phyloP scores from a whole-genome alignment of 1,140 invertebrate species.

The Streblospio benedicti region DNA sequence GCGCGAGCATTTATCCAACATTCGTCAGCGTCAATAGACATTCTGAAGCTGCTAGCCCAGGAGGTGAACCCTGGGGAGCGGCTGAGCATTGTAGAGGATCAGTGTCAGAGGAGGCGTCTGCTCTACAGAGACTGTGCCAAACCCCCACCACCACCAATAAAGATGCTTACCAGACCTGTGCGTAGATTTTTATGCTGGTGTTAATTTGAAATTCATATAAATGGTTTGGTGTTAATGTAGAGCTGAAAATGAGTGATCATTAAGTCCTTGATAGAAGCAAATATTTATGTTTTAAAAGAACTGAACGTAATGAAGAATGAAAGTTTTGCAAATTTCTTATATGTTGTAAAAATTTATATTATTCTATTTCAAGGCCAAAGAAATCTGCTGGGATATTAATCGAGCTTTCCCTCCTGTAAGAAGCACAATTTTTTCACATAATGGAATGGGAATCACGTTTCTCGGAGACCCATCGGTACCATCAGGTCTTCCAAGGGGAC shows the following conservation, averaged over 20 bases:
- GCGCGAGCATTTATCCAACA: constrained; percentile 40
- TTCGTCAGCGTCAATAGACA: constrained; percentile 34
- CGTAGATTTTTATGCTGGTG: constrained; percentile 7
- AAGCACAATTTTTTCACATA: constrained; percentile 39
- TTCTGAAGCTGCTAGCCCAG: constrained; percentile 44
- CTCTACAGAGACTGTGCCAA: constrained; percentile 48
- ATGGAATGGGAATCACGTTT: constrained; percentile 37
- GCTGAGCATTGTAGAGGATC: constrained; percentile 33
- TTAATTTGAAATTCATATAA: too few species aligned
- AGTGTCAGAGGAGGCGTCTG: constrained; percentile 39
- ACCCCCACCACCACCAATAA: constrained; percentile 43
- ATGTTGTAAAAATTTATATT: not conserved
- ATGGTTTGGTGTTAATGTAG: not conserved
- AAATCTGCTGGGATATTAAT: constrained; percentile 39
- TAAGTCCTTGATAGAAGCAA: constrained; percentile 1
- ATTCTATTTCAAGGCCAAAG: constrained; percentile 32
- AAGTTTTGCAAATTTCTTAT: too few species aligned
- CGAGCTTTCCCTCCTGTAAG: constrained; percentile 40
- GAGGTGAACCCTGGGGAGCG: constrained; percentile 32
- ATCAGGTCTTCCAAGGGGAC: constrained; percentile 38
- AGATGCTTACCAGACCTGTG: constrained; percentile 14
- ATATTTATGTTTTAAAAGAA: too few species aligned
- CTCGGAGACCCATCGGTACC: constrained; percentile 42
- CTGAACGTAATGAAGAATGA: too few species aligned
- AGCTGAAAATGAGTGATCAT: not conserved